Evolutionary conservation across 2,888 invertebrate species (phyloP).

Genomic region (Microctonus brassicae): DNA sequence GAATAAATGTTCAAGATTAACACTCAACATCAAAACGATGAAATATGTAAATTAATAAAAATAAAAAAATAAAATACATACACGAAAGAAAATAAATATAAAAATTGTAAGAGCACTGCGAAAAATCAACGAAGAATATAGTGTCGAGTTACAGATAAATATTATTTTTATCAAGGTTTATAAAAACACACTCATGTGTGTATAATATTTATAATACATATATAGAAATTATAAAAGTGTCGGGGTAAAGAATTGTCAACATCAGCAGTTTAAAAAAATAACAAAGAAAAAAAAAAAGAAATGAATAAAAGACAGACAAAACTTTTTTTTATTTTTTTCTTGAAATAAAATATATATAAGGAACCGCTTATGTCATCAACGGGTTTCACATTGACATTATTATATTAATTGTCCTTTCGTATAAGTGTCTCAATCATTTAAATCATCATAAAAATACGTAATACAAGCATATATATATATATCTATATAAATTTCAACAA

Average conservation of each 20-base stretch:
- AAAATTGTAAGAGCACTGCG: neutral
- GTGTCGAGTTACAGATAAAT: neutral
- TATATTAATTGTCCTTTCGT: conserved; percentile 10
- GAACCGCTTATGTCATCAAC: conserved; percentile 5
- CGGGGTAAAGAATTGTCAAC: neutral
- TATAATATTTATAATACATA: too few species aligned
- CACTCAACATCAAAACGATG: neutral
- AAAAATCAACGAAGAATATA: neutral
- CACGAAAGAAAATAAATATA: too few species aligned
- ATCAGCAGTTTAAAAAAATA: neutral
- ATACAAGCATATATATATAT: neutral
- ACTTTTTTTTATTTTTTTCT: neutral
- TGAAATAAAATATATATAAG: neutral
- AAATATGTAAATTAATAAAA: neutral
- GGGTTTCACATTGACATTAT: neutral
- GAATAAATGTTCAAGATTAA: neutral
- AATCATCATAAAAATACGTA: neutral
- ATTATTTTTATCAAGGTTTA: neutral
- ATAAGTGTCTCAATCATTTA: neutral
- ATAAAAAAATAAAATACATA: conserved; percentile 9
- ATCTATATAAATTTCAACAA: neutral
- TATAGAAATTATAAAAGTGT: neutral
- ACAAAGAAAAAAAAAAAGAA: too few species aligned
- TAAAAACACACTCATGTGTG: too few species aligned
- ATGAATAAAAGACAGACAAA: neutral